phyloP scores from a whole-genome alignment of 2,888 invertebrate species.

The Alcis repandata region DNA sequence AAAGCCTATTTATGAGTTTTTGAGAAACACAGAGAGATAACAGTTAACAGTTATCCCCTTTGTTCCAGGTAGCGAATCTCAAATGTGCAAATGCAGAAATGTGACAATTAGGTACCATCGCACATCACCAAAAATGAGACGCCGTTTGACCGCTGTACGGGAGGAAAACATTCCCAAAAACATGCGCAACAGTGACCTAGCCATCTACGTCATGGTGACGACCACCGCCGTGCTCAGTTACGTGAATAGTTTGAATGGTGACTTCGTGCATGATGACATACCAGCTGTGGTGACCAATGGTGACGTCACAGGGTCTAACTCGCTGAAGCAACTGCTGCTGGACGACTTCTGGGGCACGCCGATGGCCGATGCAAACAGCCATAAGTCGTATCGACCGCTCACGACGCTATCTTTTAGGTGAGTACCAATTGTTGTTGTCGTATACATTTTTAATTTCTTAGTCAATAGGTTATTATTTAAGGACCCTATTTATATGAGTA shows the following conservation, averaged over 20 bases:
- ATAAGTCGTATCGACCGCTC: constrained; percentile 95
- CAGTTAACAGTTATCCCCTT: constrained; percentile 31
- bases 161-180: constrained; percentile 64
- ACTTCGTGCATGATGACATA: constrained; percentile 96
- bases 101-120: constrained; percentile 67
- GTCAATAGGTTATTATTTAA: no score
- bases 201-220: constrained; percentile 88
- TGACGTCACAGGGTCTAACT: constrained; percentile 91
- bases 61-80: constrained; percentile 67
- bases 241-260: constrained; percentile 91
- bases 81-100: constrained; percentile 83
- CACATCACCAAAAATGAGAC: constrained; percentile 79
- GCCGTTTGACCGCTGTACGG: constrained; percentile 74
- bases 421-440: constrained; percentile 63
- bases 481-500: no score
- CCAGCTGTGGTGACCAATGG: constrained; percentile 93
- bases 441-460: neutral
- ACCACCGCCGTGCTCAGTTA: constrained; percentile 90
- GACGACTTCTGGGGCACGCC: constrained; percentile 96
- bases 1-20: no score
- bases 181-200: constrained; percentile 78
- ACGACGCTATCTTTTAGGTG: constrained; percentile 95
- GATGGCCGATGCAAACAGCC: constrained; percentile 92
- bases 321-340: constrained; percentile 88
- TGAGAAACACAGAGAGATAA: no score